Base-by-base conservation (phyloP, 2,797 vertebrate genomes). In the Rhinella marina region DNA sequence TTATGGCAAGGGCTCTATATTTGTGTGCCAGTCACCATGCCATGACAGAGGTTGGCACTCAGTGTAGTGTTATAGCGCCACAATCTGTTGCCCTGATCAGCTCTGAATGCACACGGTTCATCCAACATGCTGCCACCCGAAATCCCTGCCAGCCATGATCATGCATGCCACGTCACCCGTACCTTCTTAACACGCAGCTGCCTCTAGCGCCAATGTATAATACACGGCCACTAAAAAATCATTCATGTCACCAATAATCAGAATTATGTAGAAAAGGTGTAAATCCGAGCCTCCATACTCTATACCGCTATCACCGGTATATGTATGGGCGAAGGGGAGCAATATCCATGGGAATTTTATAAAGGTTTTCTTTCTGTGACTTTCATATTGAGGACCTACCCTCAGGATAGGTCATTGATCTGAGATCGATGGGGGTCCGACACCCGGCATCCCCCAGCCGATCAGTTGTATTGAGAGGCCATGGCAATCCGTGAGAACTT, bases 61-160 rank as follows among this genome's bases (percentile, higher is more conserved):
- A 21, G 3, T 64, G 11, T 64, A 27, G 25, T 62, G 2, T 56
- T 84, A 84, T 84, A 21, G 19, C 32, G 56, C 66, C 25, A 11
- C 13, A 83, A 70, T 83, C 62, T 83, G 61, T 54, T 48, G 19
- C 25, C 50, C 52, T 57, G 19, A 32, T 83, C 27, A 72, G 14
- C 81, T 56, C 29, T 61, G 23, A 25, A 76, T 62, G 57, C 23
- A 59, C 32, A 61, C 7, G 11, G 21, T 8, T 50, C 29, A 32
- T 75, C 12, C 57, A 56, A 57, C 23, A 50, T 84, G 82, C 17
- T 23, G 48, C 78, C 78, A 48, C 11, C 78, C 72, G 21, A 50
- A 7, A 70, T 66, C 25, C 11, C 25, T 27, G 64, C 64, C 75
- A 77, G 75, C 25, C 75, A 13, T 25, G 75, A 27, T 54, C 41